These are phyloP conservation scores for Nycteola revayana DNA, from an alignment of 2,888 invertebrate genomes.

Conservation along the genomic window DNA sequence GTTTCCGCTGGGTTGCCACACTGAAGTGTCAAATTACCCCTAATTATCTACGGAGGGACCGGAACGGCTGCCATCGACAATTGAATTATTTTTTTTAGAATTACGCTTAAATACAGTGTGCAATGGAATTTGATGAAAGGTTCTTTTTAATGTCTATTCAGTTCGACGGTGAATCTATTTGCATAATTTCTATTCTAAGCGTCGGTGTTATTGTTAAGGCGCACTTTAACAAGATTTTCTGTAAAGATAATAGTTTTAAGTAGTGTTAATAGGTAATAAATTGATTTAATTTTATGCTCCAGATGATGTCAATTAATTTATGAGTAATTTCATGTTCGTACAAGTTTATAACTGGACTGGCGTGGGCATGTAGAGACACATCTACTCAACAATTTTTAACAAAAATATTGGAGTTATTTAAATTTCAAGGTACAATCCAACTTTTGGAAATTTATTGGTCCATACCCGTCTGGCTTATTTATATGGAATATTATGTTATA, in stretches of 20 bases:
- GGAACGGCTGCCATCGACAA: constrained; percentile 42
- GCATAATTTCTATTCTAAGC: constrained; percentile 24
- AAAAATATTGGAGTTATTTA: too few species aligned
- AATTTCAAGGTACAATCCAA: too few species aligned
- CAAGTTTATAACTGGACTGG: too few species aligned
- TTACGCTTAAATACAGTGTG: constrained; percentile 37
- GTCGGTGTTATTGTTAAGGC: constrained; percentile 2
- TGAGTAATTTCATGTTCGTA: too few species aligned
- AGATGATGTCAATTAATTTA: too few species aligned
- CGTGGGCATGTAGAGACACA: too few species aligned
- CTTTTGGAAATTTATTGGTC: too few species aligned
- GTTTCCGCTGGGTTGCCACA: constrained; percentile 40
- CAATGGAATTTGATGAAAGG: constrained; percentile 33
- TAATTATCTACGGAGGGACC: constrained; percentile 46
- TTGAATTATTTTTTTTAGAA: constrained; percentile 38
- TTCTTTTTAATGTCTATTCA: constrained; percentile 29
- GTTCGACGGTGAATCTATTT: constrained; percentile 24
- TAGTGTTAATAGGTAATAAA: constrained; percentile 1
- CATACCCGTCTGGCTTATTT: too few species aligned
- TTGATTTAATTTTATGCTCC: neutral
- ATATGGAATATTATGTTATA: too few species aligned
- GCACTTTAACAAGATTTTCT: constrained; percentile 10
- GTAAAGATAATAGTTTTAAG: too few species aligned
- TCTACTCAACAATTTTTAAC: too few species aligned
- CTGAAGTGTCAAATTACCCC: constrained; percentile 52